phyloP scores from a whole-genome alignment of 2,888 invertebrate species.

The Beris chalybata region DNA sequence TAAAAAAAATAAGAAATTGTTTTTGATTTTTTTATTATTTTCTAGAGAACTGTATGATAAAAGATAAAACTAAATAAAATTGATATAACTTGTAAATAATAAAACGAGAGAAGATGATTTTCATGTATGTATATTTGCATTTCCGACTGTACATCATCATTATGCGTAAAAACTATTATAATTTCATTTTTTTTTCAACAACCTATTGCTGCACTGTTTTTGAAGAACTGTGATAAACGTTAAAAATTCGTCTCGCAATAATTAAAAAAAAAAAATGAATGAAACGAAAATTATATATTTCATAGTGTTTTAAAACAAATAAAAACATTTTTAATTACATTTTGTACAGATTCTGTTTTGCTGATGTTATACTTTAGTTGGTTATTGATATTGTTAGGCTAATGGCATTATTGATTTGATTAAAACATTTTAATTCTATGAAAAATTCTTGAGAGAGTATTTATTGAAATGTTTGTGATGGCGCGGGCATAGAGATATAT shows the following conservation, averaged over 20 bases:
- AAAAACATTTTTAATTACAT: too few relatives aligned
- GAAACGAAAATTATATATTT: background rate
- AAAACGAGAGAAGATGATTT: constrained; percentile 10
- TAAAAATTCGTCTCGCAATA: constrained; percentile 28
- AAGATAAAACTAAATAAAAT: constrained; percentile 1
- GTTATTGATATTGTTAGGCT: too few relatives aligned
- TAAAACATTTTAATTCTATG: too few relatives aligned
- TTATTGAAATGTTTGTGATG: too few relatives aligned
- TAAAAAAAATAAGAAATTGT: constrained; percentile 13
- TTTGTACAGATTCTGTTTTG: too few relatives aligned
- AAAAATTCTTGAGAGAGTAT: too few relatives aligned
- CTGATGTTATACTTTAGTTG: too few relatives aligned
- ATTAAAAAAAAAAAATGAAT: constrained; percentile 8
- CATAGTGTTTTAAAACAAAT: too few relatives aligned
- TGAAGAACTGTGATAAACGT: constrained; percentile 31
- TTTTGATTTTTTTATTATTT: constrained; percentile 19
- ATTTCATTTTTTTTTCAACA: constrained; percentile 23
- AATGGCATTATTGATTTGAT: too few relatives aligned
- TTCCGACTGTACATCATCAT: background rate
- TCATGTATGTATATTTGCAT: constrained; percentile 12
- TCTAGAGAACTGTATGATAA: background rate
- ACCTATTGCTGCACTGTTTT: constrained; percentile 32
- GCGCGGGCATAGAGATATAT: too few relatives aligned
- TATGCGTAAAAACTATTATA: constrained; percentile 1
- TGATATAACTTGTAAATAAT: constrained; percentile 6